phyloP scores from a whole-genome alignment of 1,140 invertebrate genomes.

The Coptotermes formosanus region DNA sequence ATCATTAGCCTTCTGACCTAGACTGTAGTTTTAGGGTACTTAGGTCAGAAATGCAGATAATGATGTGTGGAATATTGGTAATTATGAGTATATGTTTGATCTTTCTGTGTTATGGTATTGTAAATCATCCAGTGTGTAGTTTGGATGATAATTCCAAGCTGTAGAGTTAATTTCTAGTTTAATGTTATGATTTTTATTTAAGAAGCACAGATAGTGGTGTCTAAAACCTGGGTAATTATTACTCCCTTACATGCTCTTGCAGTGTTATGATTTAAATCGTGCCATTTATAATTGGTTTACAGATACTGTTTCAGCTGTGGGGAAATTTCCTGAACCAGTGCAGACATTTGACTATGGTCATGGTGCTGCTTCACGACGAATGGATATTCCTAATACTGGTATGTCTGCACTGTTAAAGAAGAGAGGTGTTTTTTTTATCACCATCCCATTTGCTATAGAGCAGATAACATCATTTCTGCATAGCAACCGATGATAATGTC shows the following conservation, averaged over 20 bases:
- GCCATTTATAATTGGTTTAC: background rate
- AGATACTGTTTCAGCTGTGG: background rate
- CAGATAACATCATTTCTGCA: too few species aligned
- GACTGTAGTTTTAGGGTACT: too few species aligned
- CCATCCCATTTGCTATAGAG: too few species aligned
- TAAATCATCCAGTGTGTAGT: background rate
- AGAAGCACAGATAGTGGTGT: too few species aligned
- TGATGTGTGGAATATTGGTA: background rate
- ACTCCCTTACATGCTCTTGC: background rate
- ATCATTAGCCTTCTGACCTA: too few species aligned
- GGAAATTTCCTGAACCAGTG: constrained; percentile 47
- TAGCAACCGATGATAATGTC: too few species aligned
- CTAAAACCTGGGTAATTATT: too few species aligned
- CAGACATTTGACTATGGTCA: constrained; percentile 62
- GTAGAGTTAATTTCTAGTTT: too few species aligned
- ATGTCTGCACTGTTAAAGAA: background rate
- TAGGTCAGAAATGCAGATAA: background rate
- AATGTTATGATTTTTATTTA: too few species aligned
- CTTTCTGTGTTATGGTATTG: background rate
- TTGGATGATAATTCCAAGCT: background rate
- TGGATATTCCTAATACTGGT: background rate
- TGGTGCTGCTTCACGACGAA: constrained; percentile 45
- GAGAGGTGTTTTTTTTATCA: too few species aligned
- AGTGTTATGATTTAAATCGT: background rate
- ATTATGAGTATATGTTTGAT: background rate